Percentiles rank a stretch among this genome's conserved stretches.
Evolutionary conservation across 2,113 vertebrate genomes (phyloP).

Genomic region (Amblyopsis rosae): DNA sequence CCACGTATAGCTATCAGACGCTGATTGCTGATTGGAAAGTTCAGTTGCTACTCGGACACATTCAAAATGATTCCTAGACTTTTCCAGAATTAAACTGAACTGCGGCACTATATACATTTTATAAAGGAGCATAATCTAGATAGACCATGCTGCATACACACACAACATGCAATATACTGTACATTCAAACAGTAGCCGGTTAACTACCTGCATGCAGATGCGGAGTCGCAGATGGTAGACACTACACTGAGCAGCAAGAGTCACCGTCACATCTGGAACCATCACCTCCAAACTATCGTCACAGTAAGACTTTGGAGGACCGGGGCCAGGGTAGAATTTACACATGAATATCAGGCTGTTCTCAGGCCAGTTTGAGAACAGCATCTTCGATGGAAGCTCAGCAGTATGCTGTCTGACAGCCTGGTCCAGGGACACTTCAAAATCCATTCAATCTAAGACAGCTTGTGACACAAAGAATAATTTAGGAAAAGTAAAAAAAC

Average conservation of each 20-base stretch:
- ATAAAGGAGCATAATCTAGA: too few species aligned
- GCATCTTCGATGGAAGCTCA: neutral
- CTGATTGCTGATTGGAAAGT: too few species aligned
- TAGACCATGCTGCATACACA: too few species aligned
- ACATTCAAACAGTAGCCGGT: too few species aligned
- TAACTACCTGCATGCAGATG: conserved; percentile 64
- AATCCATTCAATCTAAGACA: conserved; percentile 39
- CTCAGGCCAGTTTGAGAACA: conserved; percentile 32
- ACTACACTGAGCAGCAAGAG: conserved; percentile 70
- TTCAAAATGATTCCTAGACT: too few species aligned
- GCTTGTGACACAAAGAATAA: neutral
- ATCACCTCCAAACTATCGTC: conserved; percentile 15
- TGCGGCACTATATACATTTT: too few species aligned
- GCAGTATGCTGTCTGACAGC: neutral
- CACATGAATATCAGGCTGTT: conserved; percentile 70
- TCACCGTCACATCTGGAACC: conserved; percentile 46
- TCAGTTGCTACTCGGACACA: too few species aligned
- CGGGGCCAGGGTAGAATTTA: conserved; percentile 45
- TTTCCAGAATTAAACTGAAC: too few species aligned
- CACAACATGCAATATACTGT: too few species aligned
- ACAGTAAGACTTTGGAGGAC: neutral
- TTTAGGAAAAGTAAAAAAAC: too few species aligned
- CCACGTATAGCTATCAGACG: too few species aligned
- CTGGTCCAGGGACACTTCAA: neutral
- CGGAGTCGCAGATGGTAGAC: conserved; percentile 72